phyloP scores from a whole-genome alignment of 2,888 invertebrate genomes.

The Mystacides longicornis region DNA sequence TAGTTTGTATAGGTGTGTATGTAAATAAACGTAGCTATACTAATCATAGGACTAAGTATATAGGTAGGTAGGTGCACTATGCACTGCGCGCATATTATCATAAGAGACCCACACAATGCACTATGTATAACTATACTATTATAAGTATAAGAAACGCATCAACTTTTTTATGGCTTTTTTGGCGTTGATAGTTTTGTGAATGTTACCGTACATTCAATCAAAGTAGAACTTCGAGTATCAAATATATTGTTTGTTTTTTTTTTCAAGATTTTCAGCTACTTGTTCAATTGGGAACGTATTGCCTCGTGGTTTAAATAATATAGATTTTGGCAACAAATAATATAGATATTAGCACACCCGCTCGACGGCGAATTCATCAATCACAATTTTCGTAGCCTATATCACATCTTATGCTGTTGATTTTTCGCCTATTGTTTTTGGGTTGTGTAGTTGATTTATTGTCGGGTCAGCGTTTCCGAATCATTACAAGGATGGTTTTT shows the following conservation, averaged over 20 bases:
- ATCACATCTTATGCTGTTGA: too few relatives aligned
- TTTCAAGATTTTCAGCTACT: background rate
- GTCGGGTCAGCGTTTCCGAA: too few relatives aligned
- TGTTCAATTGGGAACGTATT: background rate
- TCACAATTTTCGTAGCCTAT: too few relatives aligned
- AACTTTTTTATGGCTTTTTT: constrained; percentile 23
- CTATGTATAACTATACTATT: background rate
- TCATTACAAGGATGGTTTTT: too few relatives aligned
- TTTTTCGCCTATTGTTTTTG: too few relatives aligned
- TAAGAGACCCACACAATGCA: background rate
- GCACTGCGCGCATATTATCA: too few relatives aligned
- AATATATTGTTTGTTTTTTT: background rate
- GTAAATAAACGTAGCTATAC: background rate
- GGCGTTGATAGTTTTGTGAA: constrained; percentile 23
- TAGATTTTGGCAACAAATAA: too few relatives aligned
- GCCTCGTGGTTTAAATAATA: background rate
- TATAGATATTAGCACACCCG: too few relatives aligned
- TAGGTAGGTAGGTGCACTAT: background rate
- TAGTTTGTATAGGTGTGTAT: background rate
- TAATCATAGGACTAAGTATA: background rate
- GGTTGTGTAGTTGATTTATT: too few relatives aligned
- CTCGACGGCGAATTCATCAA: too few relatives aligned
- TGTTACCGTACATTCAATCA: constrained; percentile 15
- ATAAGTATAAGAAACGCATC: constrained; percentile 14
- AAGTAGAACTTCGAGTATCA: background rate